Evolutionary conservation across 2,113 vertebrate genomes (phyloP).

Genomic region (Anguilla rostrata): DNA sequence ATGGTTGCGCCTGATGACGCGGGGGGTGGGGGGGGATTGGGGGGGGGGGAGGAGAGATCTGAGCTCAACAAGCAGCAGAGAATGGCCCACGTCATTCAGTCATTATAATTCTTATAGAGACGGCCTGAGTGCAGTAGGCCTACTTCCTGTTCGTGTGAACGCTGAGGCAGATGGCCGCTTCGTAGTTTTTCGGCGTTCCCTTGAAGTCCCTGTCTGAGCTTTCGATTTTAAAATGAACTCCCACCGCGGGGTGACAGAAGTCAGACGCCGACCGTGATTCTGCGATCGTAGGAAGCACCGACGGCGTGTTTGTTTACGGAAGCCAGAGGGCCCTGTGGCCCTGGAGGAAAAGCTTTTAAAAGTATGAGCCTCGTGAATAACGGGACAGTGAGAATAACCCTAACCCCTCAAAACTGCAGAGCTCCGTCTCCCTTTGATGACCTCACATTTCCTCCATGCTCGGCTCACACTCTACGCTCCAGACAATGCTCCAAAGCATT

Average conservation of each 20-base stretch:
- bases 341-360: no score
- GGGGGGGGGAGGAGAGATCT: no score
- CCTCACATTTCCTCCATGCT: constrained; percentile 55
- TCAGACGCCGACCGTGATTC: background rate
- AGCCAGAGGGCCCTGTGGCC: background rate
- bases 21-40: background rate
- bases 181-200: background rate
- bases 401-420: constrained; percentile 58
- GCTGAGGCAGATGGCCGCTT: background rate
- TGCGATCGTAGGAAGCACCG: background rate
- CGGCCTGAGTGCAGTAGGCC: no score
- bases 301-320: background rate
- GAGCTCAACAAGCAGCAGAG: background rate
- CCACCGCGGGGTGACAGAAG: background rate
- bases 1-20: no score
- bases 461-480: constrained; percentile 35
- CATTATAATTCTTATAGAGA: background rate
- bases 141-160: background rate
- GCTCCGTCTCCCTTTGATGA: constrained; percentile 53
- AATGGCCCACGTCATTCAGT: background rate
- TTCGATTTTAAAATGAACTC: background rate
- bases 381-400: no score
- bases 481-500: constrained; percentile 2
- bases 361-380: no score
- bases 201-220: background rate